Percentiles rank a stretch among this genome's conserved stretches.
phyloP scores from a whole-genome alignment of 1,140 invertebrate species.

The Stegodyphus dumicola region DNA sequence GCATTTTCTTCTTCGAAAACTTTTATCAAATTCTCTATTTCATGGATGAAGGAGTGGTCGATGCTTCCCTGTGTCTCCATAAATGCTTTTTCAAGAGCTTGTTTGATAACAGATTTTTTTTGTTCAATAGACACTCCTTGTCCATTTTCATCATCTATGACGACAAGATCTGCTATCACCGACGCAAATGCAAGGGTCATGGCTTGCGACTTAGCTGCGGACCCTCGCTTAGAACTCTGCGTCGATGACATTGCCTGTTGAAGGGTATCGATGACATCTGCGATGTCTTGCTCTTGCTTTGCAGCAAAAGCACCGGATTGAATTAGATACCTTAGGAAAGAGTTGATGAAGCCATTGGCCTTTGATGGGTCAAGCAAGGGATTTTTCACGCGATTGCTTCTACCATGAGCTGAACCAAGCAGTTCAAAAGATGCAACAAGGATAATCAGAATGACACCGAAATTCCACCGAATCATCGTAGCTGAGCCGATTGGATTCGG shows the following conservation, averaged over 20 bases:
- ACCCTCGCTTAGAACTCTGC: not conserved
- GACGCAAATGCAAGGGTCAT: not conserved
- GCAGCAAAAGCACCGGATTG: not conserved
- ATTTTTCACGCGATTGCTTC: not conserved
- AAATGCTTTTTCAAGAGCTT: not conserved
- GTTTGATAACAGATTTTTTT: not conserved
- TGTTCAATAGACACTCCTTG: not conserved
- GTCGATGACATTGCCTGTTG: not conserved
- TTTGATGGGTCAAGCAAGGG: not conserved
- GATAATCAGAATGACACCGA: too few relatives aligned
- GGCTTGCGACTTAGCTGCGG: not conserved
- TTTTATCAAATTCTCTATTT: slow-evolving; percentile 1
- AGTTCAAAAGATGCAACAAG: too few relatives aligned
- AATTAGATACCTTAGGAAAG: not conserved
- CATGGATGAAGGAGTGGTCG: not conserved
- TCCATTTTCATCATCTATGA: not conserved
- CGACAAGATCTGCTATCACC: not conserved
- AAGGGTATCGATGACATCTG: not conserved
- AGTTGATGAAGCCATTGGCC: not conserved
- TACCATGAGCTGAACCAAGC: not conserved
- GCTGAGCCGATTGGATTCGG: too few relatives aligned
- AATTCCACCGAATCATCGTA: too few relatives aligned
- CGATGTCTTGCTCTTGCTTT: not conserved
- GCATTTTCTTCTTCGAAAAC: not conserved
- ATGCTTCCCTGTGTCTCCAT: not conserved